A percentile compares a stretch with the other conserved stretches of the same genome.
Conservation (phyloP, 1,140 invertebrate species). For the Eufriesea mexicana region DNA sequence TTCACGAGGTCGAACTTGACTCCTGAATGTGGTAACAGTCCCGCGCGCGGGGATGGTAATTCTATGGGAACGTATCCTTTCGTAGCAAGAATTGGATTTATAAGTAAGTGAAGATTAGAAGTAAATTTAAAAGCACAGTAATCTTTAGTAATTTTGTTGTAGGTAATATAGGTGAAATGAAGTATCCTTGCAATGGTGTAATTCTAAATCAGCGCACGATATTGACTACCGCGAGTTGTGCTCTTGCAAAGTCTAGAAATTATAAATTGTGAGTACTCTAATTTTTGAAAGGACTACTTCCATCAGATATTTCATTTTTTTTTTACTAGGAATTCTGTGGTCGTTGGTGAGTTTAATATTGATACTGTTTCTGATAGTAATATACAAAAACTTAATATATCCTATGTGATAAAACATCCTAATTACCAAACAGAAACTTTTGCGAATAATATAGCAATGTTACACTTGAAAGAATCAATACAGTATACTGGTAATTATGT, state of each 20-base stretch:
- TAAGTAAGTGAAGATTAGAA: constrained; percentile 61
- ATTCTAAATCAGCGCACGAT: constrained; percentile 71
- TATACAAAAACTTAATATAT: constrained; percentile 65
- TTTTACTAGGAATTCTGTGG: constrained; percentile 65
- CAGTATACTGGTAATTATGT: constrained; percentile 66
- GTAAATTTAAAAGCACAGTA: not conserved
- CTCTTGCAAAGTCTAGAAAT: constrained; percentile 63
- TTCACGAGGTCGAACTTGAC: constrained; percentile 20
- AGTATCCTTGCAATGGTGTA: constrained; percentile 70
- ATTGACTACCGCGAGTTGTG: constrained; percentile 73
- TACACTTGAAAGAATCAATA: constrained; percentile 67
- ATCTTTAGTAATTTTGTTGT: constrained; percentile 21
- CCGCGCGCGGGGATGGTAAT: constrained; percentile 57
- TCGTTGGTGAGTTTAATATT: constrained; percentile 70
- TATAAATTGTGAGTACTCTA: constrained; percentile 69
- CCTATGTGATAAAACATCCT: constrained; percentile 74
- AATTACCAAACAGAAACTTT: constrained; percentile 63
- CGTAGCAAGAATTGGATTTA: constrained; percentile 70
- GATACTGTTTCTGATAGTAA: constrained; percentile 70
- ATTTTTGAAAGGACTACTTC: not conserved
- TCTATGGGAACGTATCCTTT: constrained; percentile 72
- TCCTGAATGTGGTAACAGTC: constrained; percentile 66
- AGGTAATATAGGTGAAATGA: constrained; percentile 67
- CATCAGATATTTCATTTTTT: constrained; percentile 4
- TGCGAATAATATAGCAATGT: constrained; percentile 69